A percentile compares a stretch with the other conserved stretches of the same genome.
phyloP scores from a whole-genome alignment of 1,140 invertebrate genomes.

The Drosophila truncata region DNA sequence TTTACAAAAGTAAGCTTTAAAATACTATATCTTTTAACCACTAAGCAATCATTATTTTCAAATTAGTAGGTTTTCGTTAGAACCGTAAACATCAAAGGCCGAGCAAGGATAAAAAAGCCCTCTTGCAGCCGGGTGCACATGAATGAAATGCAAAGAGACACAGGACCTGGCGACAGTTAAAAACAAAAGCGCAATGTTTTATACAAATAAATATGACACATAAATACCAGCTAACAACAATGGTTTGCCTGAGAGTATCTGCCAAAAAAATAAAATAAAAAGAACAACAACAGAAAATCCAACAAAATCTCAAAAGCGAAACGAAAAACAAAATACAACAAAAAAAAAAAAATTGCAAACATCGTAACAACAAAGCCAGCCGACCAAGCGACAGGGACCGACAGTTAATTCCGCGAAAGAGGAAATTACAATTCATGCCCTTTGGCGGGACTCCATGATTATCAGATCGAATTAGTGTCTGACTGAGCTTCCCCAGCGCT shows the following conservation, averaged over 20 bases:
- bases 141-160: slow-evolving; percentile 43
- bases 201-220: slow-evolving; percentile 83
- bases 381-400: slow-evolving; percentile 65
- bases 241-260: slow-evolving; percentile 30
- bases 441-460: slow-evolving; percentile 84
- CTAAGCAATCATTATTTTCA: slow-evolving; percentile 6
- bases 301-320: slow-evolving; percentile 20
- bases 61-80: slow-evolving; percentile 8
- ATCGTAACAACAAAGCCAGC: slow-evolving; percentile 57
- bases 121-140: slow-evolving; percentile 45
- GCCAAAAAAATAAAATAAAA: slow-evolving; percentile 7
- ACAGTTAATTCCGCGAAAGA: slow-evolving; percentile 85
- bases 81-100: slow-evolving; percentile 36
- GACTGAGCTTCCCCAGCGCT: slow-evolving; percentile 46
- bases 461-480: slow-evolving; percentile 85
- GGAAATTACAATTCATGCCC: slow-evolving; percentile 85
- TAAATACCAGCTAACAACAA: slow-evolving; percentile 62
- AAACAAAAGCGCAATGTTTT: slow-evolving; percentile 73
- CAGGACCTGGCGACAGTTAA: slow-evolving; percentile 14
- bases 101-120: slow-evolving; percentile 20
- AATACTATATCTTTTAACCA: not conserved
- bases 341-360: slow-evolving; percentile 60
- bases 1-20: not conserved
- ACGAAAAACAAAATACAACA: slow-evolving; percentile 22
- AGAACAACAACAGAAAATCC: slow-evolving; percentile 9